Evolutionary conservation across 1,140 invertebrate genomes (phyloP).

Genomic region (Diploscapter pachys): DNA sequence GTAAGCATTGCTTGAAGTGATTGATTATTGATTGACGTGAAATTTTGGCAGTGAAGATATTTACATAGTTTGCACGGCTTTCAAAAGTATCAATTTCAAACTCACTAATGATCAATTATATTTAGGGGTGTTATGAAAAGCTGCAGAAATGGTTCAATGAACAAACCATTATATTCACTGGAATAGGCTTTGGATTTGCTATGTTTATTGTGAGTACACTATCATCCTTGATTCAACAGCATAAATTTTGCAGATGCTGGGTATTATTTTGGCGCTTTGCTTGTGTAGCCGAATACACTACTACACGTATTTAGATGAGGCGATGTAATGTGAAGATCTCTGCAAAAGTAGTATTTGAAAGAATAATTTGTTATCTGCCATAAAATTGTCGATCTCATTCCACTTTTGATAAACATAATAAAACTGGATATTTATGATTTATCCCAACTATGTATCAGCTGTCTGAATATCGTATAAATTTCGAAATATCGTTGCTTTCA

Average conservation of each 20-base stretch:
- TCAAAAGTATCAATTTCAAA: neutral
- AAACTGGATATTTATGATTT: too few relatives aligned
- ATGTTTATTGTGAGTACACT: neutral
- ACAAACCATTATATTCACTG: conserved; percentile 40
- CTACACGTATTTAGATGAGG: neutral
- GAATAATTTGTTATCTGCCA: too few relatives aligned
- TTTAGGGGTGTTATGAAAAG: conserved; percentile 42
- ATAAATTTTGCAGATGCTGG: conserved; percentile 24
- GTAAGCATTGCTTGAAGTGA: conserved; percentile 3
- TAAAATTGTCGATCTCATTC: too few relatives aligned
- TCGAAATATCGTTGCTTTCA: too few relatives aligned
- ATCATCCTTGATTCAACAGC: neutral
- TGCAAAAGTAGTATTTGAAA: too few relatives aligned
- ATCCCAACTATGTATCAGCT: too few relatives aligned
- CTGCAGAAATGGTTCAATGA: conserved; percentile 40
- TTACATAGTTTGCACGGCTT: neutral
- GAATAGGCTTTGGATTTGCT: conserved; percentile 35
- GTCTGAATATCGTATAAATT: too few relatives aligned
- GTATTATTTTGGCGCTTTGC: conserved; percentile 15
- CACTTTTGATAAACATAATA: too few relatives aligned
- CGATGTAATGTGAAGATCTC: too few relatives aligned
- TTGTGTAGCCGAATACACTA: conserved; percentile 14
- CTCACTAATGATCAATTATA: conserved; percentile 16
- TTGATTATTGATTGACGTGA: neutral
- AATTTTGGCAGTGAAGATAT: neutral